Conservation (phyloP, 2,888 invertebrate species). For the Sesamia inferens region DNA sequence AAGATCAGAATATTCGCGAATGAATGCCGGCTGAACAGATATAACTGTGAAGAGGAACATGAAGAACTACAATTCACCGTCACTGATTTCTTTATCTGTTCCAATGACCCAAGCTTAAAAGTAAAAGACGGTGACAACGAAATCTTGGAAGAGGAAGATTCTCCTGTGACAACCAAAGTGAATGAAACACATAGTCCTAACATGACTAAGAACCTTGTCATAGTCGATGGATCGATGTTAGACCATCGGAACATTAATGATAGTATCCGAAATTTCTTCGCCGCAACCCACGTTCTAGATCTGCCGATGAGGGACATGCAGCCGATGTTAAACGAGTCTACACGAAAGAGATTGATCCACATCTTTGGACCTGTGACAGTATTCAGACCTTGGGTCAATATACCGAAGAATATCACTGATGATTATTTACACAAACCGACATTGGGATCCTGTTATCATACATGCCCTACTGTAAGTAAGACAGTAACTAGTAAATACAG, state of each 20-base stretch:
- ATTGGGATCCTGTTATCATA: slow-evolving; percentile 79
- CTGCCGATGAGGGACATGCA: slow-evolving; percentile 74
- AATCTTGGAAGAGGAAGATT: slow-evolving; percentile 31
- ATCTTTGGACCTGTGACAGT: slow-evolving; percentile 76
- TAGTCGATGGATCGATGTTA: slow-evolving; percentile 74
- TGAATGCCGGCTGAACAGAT: slow-evolving; percentile 72
- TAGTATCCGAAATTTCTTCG: slow-evolving; percentile 80
- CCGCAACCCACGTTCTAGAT: slow-evolving; percentile 78
- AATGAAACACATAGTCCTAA: slow-evolving; percentile 12
- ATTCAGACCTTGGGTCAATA: slow-evolving; percentile 74
- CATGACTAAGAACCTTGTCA: slow-evolving; percentile 68
- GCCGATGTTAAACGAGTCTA: slow-evolving; percentile 63
- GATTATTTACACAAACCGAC: slow-evolving; percentile 75
- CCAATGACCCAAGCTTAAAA: neutral
- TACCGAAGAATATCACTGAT: slow-evolving; percentile 73
- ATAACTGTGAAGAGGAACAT: slow-evolving; percentile 73
- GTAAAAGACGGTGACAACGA: slow-evolving; percentile 28
- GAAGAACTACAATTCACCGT: slow-evolving; percentile 66
- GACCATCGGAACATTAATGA: slow-evolving; percentile 73
- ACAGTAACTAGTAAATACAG: neutral
- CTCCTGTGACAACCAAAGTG: slow-evolving; percentile 1
- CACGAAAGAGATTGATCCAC: slow-evolving; percentile 72
- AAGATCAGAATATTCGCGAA: slow-evolving; percentile 74
- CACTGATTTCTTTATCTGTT: slow-evolving; percentile 76
- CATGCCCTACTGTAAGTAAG: slow-evolving; percentile 78